These are phyloP conservation scores for Cercocebus atys DNA, from an alignment of 2,113 vertebrate species.

Conservation along the genomic window DNA sequence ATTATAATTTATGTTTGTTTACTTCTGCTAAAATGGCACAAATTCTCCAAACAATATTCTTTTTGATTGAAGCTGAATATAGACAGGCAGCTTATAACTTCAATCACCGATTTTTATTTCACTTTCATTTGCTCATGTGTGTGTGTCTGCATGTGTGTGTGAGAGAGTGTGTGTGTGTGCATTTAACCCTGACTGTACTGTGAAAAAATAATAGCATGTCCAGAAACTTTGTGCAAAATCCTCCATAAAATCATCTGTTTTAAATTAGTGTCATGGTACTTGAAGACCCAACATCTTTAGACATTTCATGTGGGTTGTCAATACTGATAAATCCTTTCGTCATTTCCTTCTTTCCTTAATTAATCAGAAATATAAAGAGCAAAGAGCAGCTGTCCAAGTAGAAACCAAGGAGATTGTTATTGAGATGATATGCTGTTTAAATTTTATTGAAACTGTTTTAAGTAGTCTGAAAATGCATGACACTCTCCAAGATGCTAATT, in stretches of 20 bases:
- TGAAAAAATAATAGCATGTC: background rate
- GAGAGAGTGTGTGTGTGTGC: background rate
- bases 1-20: constrained; percentile 26
- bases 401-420: background rate
- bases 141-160: background rate
- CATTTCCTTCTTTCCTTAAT: background rate
- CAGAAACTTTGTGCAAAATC: background rate
- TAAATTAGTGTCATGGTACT: background rate
- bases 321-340: background rate
- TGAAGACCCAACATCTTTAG: constrained; percentile 22
- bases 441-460: background rate
- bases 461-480: background rate
- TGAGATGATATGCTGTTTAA: background rate
- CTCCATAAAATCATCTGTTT: background rate
- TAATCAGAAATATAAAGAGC: constrained; percentile 13
- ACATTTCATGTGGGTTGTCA: background rate
- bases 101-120: background rate
- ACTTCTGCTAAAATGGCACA: background rate
- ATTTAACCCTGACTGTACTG: background rate
- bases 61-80: background rate
- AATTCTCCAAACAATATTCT: background rate
- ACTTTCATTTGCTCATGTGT: background rate
- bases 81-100: background rate
- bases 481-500: background rate
- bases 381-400: background rate